phyloP scores from a whole-genome alignment of 2,113 vertebrate species.

The Myotis davidii region DNA sequence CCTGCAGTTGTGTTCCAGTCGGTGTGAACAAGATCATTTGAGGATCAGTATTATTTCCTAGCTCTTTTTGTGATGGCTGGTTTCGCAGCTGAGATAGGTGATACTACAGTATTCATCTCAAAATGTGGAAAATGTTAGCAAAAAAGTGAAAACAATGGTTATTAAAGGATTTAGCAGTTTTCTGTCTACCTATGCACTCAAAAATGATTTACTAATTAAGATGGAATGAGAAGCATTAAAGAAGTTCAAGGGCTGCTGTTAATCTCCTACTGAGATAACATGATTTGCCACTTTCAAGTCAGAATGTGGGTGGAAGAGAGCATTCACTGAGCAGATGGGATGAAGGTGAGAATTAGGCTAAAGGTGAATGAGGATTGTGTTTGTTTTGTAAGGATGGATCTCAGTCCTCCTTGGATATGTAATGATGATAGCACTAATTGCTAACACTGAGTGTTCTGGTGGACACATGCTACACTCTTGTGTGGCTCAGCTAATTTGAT shows the following conservation, averaged over 20 bases:
- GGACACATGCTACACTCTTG: background rate
- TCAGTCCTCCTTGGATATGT: background rate
- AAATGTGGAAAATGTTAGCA: constrained; percentile 26
- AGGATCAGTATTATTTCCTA: background rate
- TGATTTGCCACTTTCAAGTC: background rate
- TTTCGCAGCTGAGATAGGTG: background rate
- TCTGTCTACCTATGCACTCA: constrained; percentile 23
- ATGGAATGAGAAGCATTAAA: background rate
- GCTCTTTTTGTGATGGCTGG: background rate
- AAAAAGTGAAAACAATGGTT: constrained; percentile 3
- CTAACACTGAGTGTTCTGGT: background rate
- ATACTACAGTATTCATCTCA: background rate
- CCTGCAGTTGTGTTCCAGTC: background rate
- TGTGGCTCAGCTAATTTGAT: background rate
- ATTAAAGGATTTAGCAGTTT: background rate
- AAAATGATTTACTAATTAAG: constrained; percentile 20
- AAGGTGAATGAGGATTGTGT: background rate
- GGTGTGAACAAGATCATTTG: background rate
- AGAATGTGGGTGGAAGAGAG: background rate
- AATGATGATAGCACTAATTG: background rate
- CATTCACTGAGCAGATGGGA: background rate
- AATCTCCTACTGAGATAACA: background rate
- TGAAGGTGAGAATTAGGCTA: background rate
- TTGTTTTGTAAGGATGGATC: background rate
- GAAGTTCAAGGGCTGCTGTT: background rate